Conservation (phyloP, 1,140 invertebrate species). For the Microplitis demolitor region DNA sequence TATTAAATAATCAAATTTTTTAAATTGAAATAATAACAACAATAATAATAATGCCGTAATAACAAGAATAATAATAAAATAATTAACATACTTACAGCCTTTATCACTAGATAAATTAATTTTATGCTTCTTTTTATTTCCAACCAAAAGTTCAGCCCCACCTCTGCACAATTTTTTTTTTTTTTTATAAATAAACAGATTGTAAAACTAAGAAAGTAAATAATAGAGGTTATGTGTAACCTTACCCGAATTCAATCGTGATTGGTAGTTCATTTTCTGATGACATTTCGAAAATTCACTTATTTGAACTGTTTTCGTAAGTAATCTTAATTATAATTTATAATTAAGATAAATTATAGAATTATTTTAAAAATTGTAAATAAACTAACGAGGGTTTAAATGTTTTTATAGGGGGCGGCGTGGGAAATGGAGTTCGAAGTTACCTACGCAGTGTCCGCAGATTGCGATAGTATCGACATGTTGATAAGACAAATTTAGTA, state of each 20-base stretch:
- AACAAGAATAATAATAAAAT: not conserved
- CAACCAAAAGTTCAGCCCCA: constrained; percentile 86
- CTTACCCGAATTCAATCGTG: constrained; percentile 51
- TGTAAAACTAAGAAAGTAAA: not conserved
- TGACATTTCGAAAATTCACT: no score
- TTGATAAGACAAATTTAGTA: no score
- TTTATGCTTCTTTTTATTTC: constrained; percentile 77
- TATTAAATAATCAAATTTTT: constrained; percentile 47
- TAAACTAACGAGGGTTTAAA: no score
- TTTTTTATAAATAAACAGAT: not conserved
- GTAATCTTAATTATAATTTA: no score
- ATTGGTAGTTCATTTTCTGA: constrained; percentile 25
- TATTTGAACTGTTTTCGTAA: no score
- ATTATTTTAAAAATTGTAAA: no score
- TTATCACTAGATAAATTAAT: constrained; percentile 66
- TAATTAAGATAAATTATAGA: no score
- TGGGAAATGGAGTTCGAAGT: no score
- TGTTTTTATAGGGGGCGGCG: no score
- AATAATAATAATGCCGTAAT: no score
- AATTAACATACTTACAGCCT: constrained; percentile 56
- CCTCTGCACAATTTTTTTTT: constrained; percentile 63
- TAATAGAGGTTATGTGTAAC: not conserved
- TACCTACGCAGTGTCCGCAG: no score
- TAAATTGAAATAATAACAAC: not conserved
- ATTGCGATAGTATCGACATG: no score